Percentiles rank a stretch among this genome's conserved stretches.
phyloP scores from a whole-genome alignment of 2,888 invertebrate genomes.

The Cephus spinipes region DNA sequence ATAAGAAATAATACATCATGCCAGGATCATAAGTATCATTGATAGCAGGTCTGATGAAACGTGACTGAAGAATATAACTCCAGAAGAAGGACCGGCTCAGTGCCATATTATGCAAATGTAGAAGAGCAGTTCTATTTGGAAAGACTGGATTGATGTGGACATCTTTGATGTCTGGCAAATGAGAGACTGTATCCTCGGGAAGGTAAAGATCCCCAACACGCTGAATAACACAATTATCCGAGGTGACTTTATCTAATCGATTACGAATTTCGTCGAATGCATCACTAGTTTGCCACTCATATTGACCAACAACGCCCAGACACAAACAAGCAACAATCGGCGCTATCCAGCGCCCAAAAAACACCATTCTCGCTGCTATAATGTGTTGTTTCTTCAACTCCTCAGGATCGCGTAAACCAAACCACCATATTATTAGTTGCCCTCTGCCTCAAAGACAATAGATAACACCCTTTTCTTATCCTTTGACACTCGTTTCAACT shows the following conservation, averaged over 20 bases:
- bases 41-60: conserved; percentile 89
- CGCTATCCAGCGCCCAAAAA: conserved; percentile 16
- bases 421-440: background rate
- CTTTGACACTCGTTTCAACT: background rate
- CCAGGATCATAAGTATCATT: conserved; percentile 96
- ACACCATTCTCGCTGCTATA: background rate
- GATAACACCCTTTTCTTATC: background rate
- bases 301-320: conserved; percentile 83
- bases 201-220: conserved; percentile 87
- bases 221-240: conserved; percentile 91
- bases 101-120: conserved; percentile 97
- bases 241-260: conserved; percentile 84
- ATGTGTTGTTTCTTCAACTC: background rate
- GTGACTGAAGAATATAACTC: conserved; percentile 92
- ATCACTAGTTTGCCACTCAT: conserved; percentile 93
- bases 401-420: background rate
- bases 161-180: conserved; percentile 92
- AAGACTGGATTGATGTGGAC: conserved; percentile 94
- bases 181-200: conserved; percentile 87
- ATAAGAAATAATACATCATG: conserved; percentile 97
- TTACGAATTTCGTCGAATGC: conserved; percentile 89
- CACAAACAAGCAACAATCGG: conserved; percentile 45
- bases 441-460: background rate
- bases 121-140: conserved; percentile 91
- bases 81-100: conserved; percentile 95